Percentiles rank a stretch among this genome's conserved stretches.
phyloP scores from a whole-genome alignment of 2,888 invertebrate species.

The Thalpophila matura region DNA sequence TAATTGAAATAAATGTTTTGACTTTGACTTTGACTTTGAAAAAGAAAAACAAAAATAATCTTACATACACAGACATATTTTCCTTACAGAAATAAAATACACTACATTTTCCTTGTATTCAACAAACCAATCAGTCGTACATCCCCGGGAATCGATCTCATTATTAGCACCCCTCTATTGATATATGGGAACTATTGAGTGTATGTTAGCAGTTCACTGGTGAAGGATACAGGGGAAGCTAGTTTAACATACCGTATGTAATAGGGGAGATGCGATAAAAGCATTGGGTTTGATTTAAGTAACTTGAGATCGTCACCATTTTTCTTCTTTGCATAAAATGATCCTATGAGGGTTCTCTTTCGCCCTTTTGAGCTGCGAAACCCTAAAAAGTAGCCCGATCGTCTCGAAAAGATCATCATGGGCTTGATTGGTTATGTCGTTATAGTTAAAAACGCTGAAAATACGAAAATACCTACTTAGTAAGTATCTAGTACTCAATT shows the following conservation, averaged over 20 bases:
- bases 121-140: conserved; percentile 28
- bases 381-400: no score
- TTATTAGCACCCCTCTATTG: conserved; percentile 61
- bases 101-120: conserved; percentile 3
- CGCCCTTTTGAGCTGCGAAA: no score
- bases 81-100: neutral
- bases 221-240: conserved; percentile 2
- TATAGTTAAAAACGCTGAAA: no score
- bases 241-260: neutral
- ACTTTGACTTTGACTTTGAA: no score
- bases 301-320: neutral
- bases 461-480: no score
- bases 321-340: neutral
- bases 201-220: conserved; percentile 39
- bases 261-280: neutral
- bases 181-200: conserved; percentile 53
- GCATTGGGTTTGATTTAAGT: neutral
- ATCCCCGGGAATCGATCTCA: conserved; percentile 45
- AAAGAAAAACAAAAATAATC: no score
- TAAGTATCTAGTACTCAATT: no score
- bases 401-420: no score
- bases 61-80: no score
- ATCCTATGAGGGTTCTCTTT: no score
- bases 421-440: no score
- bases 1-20: no score